Evolutionary conservation across 2,888 invertebrate species (phyloP).

Genomic region (Dusona sp.): DNA sequence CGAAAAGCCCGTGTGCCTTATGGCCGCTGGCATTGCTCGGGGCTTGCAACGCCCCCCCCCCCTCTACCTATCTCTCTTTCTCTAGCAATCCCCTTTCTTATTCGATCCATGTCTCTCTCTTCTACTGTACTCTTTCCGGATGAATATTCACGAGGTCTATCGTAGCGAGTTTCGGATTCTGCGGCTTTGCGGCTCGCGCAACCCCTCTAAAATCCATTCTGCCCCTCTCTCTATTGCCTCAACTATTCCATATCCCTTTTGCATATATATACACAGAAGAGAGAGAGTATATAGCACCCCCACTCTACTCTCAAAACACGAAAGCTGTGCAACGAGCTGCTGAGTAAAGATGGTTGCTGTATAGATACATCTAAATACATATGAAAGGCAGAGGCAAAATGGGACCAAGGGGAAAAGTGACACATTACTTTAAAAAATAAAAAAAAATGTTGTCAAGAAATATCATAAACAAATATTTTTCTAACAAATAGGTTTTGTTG

Average conservation of each 20-base stretch:
- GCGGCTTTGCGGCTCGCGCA: constrained; percentile 66
- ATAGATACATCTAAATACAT: constrained; percentile 13
- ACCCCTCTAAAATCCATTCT: constrained; percentile 63
- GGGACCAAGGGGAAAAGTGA: background rate
- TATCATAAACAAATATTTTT: background rate
- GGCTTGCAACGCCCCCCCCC: constrained; percentile 9
- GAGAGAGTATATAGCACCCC: constrained; percentile 56
- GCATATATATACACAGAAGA: constrained; percentile 26
- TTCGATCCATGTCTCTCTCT: constrained; percentile 29
- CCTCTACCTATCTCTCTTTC: constrained; percentile 36
- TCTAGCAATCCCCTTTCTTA: constrained; percentile 20
- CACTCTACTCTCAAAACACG: constrained; percentile 43
- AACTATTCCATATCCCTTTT: constrained; percentile 52
- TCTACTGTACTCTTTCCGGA: constrained; percentile 64
- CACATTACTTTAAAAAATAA: background rate
- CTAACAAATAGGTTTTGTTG: background rate
- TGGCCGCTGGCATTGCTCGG: constrained; percentile 29
- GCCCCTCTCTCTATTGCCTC: constrained; percentile 12
- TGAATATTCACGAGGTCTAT: constrained; percentile 68
- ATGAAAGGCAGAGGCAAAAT: background rate
- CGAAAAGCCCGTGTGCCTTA: constrained; percentile 45
- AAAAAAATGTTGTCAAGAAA: background rate
- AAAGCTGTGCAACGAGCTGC: constrained; percentile 41
- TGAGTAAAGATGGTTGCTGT: constrained; percentile 39
- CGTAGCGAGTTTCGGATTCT: constrained; percentile 68